Percentiles rank a stretch among this genome's conserved stretches.
Conservation (phyloP, 2,797 vertebrate species). For the Buceros bicornis region DNA sequence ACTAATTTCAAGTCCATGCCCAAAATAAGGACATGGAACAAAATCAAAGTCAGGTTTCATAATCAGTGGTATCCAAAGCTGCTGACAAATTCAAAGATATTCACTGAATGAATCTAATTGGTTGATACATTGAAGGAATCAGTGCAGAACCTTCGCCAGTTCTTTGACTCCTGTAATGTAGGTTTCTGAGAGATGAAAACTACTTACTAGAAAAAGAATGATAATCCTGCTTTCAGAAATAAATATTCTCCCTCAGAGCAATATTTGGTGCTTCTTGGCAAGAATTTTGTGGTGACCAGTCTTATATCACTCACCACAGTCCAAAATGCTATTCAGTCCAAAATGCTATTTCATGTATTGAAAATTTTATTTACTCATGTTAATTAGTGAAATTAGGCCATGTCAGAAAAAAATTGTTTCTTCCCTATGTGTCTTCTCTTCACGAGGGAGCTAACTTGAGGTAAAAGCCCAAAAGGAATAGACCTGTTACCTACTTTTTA, state of each 20-base stretch:
- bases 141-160: neutral
- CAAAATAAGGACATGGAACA: neutral
- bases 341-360: neutral
- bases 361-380: neutral
- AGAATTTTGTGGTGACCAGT: neutral
- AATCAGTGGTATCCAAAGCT: neutral
- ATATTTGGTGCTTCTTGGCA: neutral
- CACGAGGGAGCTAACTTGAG: neutral
- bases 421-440: neutral
- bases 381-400: neutral
- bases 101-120: neutral
- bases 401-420: neutral
- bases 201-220: neutral
- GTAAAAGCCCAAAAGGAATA: neutral
- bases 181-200: neutral
- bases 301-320: neutral
- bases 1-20: neutral
- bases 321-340: neutral
- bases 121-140: neutral
- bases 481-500: neutral
- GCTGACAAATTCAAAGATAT: neutral
- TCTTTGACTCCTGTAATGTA: neutral
- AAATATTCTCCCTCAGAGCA: neutral
- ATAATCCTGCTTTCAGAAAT: neutral
- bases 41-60: neutral